These are phyloP conservation scores for Piliocolobus tephrosceles DNA, from an alignment of 2,113 vertebrate genomes.

Conservation along the genomic window DNA sequence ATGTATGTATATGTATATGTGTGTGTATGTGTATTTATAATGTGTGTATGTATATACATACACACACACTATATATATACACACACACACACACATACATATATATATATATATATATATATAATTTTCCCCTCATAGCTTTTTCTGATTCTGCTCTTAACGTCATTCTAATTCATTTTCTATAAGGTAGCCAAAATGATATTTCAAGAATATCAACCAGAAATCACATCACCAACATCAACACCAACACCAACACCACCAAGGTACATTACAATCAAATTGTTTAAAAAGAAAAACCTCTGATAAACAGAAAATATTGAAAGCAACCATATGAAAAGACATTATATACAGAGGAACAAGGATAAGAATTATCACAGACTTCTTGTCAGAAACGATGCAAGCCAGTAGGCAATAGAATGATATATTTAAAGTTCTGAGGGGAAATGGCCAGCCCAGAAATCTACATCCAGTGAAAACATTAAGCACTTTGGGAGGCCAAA, in stretches of 20 bases:
- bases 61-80: too few relatives aligned
- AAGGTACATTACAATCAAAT: too few relatives aligned
- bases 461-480: too few relatives aligned
- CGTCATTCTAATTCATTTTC: not conserved
- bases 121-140: not conserved
- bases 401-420: too few relatives aligned
- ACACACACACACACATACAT: too few relatives aligned
- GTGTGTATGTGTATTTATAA: too few relatives aligned
- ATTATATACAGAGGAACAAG: not conserved
- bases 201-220: slow-evolving; percentile 1
- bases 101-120: rapidly evolving
- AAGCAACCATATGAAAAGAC: not conserved
- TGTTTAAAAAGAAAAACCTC: not conserved
- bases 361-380: not conserved
- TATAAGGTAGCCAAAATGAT: not conserved
- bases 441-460: too few relatives aligned
- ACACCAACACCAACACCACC: not conserved
- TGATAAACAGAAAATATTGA: not conserved
- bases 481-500: too few relatives aligned
- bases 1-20: too few relatives aligned
- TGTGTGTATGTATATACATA: too few relatives aligned
- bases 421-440: too few relatives aligned
- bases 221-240: not conserved
- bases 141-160: not conserved
- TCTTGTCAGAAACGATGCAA: too few relatives aligned